phyloP scores from a whole-genome alignment of 2,113 vertebrate genomes.

The Barbus barbus region DNA sequence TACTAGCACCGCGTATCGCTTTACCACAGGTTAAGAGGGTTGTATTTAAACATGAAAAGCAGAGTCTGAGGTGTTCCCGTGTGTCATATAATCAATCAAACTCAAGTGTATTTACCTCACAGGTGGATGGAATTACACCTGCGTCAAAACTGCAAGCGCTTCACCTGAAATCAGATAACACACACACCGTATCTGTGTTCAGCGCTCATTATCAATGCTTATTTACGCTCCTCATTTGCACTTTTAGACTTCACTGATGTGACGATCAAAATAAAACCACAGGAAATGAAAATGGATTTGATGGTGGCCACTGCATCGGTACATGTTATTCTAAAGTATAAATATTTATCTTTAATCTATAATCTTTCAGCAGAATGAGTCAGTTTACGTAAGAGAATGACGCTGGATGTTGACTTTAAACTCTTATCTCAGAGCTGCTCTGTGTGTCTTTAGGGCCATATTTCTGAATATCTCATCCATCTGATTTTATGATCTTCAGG shows the following conservation, averaged over 20 bases:
- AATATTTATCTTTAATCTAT: not conserved
- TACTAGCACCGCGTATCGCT: not conserved
- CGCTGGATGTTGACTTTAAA: not conserved
- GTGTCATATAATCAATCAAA: constrained; percentile 44
- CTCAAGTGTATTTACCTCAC: constrained; percentile 58
- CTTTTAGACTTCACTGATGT: not conserved
- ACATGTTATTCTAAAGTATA: too few relatives aligned
- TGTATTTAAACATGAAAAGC: constrained; percentile 34
- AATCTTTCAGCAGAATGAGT: not conserved
- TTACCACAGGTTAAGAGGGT: constrained; percentile 27
- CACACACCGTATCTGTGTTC: not conserved
- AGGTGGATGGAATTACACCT: constrained; percentile 60
- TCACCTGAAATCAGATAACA: constrained; percentile 38
- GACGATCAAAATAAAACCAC: not conserved
- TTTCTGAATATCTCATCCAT: not conserved
- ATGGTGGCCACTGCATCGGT: not conserved
- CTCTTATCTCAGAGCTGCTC: not conserved
- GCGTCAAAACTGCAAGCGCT: constrained; percentile 34
- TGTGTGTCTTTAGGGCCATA: not conserved
- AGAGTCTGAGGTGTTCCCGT: constrained; percentile 8
- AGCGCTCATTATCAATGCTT: not conserved
- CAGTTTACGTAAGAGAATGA: not conserved
- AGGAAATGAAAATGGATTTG: not conserved
- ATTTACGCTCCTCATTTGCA: not conserved
- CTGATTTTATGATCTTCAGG: too few relatives aligned